Conservation (phyloP, 2,113 vertebrate species). For the Phrynocephalus versicolor region DNA sequence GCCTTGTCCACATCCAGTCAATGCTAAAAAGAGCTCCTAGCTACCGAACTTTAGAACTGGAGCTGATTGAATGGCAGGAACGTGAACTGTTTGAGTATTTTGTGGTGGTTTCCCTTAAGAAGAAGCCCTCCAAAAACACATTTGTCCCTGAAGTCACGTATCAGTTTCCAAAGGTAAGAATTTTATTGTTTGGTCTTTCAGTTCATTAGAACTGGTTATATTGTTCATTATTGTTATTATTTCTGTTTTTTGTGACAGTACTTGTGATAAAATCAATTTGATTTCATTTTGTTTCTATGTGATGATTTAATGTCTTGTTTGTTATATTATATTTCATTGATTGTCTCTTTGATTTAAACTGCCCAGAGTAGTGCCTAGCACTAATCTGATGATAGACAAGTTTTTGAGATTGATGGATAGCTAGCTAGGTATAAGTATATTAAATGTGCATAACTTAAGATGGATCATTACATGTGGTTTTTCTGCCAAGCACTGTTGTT, state of each 20-base stretch:
- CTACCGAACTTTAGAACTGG: conserved; percentile 95
- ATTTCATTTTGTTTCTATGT: no score
- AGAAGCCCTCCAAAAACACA: conserved; percentile 93
- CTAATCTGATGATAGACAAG: no score
- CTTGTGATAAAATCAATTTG: neutral
- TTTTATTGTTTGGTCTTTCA: neutral
- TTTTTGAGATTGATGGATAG: no score
- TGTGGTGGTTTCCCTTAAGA: conserved; percentile 96
- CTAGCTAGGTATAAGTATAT: no score
- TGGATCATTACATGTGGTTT: no score
- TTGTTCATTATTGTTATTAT: neutral
- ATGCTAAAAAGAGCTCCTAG: conserved; percentile 93
- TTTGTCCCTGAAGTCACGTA: conserved; percentile 95
- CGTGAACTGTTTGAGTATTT: conserved; percentile 98
- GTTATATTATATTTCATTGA: no score
- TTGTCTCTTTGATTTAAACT: no score
- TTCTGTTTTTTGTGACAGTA: neutral
- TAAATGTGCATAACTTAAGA: no score
- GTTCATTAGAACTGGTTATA: neutral
- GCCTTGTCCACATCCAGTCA: conserved; percentile 93
- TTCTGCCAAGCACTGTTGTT: no score
- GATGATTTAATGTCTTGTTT: no score
- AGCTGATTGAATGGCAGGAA: conserved; percentile 98
- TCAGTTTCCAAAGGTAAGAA: conserved; percentile 96
- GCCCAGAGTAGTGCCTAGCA: no score